phyloP scores from a whole-genome alignment of 1,140 invertebrate genomes.

The Monochamus saltuarius region DNA sequence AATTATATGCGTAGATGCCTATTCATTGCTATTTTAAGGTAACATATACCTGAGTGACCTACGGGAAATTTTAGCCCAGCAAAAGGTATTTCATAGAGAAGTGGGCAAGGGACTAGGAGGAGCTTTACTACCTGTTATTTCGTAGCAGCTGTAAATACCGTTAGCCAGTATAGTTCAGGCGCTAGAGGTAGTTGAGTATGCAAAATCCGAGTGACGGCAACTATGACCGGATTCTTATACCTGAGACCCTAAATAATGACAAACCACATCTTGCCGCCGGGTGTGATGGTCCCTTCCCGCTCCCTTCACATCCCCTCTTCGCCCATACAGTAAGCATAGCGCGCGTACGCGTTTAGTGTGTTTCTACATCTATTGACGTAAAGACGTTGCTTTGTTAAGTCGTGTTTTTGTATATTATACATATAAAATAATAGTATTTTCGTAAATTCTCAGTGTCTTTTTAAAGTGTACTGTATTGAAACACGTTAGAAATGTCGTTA shows the following conservation, averaged over 20 bases:
- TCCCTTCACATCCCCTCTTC: not conserved
- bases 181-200: slow-evolving; percentile 28
- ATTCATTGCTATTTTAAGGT: too few species aligned
- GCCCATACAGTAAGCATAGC: not conserved
- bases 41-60: not conserved
- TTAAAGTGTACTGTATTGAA: not conserved
- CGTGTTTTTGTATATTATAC: too few species aligned
- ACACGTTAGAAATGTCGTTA: slow-evolving; percentile 7
- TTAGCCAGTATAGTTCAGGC: slow-evolving; percentile 16
- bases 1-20: too few species aligned
- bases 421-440: slow-evolving; percentile 5
- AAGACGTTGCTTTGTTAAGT: too few species aligned
- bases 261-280: slow-evolving; percentile 20
- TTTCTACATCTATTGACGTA: too few species aligned
- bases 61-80: too few species aligned
- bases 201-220: slow-evolving; percentile 27
- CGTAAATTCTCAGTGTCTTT: not conserved
- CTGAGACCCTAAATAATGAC: slow-evolving; percentile 20
- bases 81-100: too few species aligned
- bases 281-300: slow-evolving; percentile 16
- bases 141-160: too few species aligned
- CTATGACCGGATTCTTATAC: slow-evolving; percentile 21
- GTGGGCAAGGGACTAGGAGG: too few species aligned
- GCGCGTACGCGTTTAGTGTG: too few species aligned
- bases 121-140: not conserved